phyloP scores from a whole-genome alignment of 2,888 invertebrate species.

The Mesoligia furuncula region DNA sequence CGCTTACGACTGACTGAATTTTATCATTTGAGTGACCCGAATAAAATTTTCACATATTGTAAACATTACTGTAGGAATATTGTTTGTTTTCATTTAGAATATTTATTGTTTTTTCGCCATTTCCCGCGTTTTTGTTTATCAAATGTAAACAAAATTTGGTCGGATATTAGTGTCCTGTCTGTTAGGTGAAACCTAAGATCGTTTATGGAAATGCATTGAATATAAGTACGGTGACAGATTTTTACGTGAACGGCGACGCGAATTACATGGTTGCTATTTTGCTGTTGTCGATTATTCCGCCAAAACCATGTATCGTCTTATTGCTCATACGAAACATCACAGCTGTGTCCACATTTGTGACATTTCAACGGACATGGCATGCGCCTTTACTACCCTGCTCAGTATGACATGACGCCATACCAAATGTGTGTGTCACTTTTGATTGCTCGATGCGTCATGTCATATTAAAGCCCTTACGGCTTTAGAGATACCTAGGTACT shows the following conservation, averaged over 20 bases:
- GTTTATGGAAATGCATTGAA: background rate
- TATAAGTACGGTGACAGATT: background rate
- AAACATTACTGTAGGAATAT: background rate
- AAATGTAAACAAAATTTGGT: slow-evolving; percentile 2
- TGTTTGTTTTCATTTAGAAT: slow-evolving; percentile 7
- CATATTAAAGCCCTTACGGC: too few relatives aligned
- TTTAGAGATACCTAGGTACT: too few relatives aligned
- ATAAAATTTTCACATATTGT: background rate
- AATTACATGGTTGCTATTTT: background rate
- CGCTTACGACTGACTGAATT: slow-evolving; percentile 5
- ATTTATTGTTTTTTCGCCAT: slow-evolving; percentile 20
- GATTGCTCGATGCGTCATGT: background rate
- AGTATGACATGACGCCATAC: background rate
- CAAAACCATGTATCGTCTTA: background rate
- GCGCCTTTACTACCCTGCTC: background rate
- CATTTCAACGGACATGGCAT: background rate
- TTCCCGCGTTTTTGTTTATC: slow-evolving; percentile 20
- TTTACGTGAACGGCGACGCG: background rate
- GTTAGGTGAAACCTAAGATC: background rate
- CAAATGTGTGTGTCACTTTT: background rate
- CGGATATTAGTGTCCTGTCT: background rate
- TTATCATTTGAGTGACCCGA: slow-evolving; percentile 10
- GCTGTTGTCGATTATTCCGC: background rate
- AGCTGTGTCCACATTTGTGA: background rate
- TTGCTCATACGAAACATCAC: background rate